A percentile compares a stretch with the other conserved stretches of the same genome.
phyloP scores from a whole-genome alignment of 2,797 vertebrate species.

The Poecilia picta region DNA sequence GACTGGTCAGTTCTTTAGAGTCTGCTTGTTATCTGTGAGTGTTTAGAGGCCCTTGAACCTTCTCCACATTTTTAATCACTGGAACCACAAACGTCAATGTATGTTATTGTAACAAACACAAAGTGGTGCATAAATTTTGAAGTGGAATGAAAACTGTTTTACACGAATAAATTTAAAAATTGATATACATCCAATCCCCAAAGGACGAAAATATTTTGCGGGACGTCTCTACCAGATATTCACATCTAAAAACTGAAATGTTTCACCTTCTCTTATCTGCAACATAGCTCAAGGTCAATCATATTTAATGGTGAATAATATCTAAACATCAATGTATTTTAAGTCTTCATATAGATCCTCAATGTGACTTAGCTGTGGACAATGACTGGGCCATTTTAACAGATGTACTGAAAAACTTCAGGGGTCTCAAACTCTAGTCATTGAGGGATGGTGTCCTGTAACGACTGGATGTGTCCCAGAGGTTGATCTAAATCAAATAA shows the following conservation, averaged over 20 bases:
- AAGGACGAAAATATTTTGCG: neutral
- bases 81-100: neutral
- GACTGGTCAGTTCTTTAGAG: slow-evolving; percentile 1
- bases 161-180: neutral
- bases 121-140: neutral
- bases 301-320: neutral
- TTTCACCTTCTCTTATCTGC: neutral
- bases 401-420: neutral
- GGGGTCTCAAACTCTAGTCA: neutral
- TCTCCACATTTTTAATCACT: neutral
- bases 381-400: neutral
- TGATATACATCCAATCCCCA: neutral
- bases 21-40: neutral
- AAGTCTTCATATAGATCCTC: neutral
- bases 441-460: neutral
- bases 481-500: neutral
- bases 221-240: neutral
- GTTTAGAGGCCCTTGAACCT: neutral
- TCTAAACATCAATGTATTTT: neutral
- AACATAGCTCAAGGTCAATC: neutral
- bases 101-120: neutral
- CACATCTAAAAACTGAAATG: neutral
- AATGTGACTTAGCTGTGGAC: neutral
- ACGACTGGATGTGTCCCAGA: neutral
- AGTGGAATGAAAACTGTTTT: neutral